phyloP scores from a whole-genome alignment of 1,140 invertebrate species.

The Drosophila ogumai region DNA sequence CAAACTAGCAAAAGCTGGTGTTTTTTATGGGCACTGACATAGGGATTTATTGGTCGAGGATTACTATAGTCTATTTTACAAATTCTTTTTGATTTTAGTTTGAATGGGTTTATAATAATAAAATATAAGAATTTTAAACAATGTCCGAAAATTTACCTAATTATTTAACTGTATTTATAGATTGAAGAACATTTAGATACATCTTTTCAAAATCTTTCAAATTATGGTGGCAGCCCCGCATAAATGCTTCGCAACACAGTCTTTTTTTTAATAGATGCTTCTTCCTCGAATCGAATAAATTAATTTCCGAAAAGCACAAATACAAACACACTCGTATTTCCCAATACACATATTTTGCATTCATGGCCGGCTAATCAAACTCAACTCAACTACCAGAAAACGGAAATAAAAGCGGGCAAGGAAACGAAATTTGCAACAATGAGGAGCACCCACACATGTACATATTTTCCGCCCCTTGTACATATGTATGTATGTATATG shows the following conservation, averaged over 20 bases:
- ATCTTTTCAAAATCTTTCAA: background rate
- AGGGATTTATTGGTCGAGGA: conserved; percentile 8
- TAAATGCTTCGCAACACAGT: background rate
- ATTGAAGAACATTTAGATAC: no score
- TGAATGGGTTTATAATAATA: no score
- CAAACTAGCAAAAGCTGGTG: conserved; percentile 12
- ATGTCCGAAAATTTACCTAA: no score
- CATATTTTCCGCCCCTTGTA: conserved; percentile 8
- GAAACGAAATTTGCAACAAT: conserved; percentile 53
- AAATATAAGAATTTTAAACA: no score
- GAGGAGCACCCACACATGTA: conserved; percentile 17
- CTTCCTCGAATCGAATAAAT: conserved; percentile 1
- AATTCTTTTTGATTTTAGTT: background rate
- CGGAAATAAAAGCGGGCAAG: conserved; percentile 39
- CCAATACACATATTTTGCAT: conserved; percentile 20
- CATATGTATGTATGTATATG: background rate
- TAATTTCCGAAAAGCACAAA: conserved; percentile 7
- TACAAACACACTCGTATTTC: background rate
- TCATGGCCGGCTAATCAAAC: conserved; percentile 44
- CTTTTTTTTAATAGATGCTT: background rate
- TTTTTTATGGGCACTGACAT: conserved; percentile 9
- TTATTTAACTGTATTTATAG: no score
- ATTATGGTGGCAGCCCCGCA: background rate
- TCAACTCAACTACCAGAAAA: conserved; percentile 30
- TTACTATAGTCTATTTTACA: background rate